phyloP scores from a whole-genome alignment of 2,888 invertebrate species.

The Hermaeophaga mercurialis region DNA sequence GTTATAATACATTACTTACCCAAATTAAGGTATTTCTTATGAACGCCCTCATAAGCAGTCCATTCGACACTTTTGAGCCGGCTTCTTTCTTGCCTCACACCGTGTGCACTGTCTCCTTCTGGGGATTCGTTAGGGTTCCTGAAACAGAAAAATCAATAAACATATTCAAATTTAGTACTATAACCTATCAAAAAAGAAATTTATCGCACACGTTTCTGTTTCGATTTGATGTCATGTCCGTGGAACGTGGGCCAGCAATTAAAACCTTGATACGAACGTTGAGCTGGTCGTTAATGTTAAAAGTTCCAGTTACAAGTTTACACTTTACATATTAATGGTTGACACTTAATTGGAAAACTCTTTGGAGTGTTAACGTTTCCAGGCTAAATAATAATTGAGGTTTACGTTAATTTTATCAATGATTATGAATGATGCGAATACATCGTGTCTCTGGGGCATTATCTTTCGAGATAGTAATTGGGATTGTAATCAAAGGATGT shows the following conservation, averaged over 20 bases:
- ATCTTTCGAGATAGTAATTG: too few species aligned
- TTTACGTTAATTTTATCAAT: conserved; percentile 16
- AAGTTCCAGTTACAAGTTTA: conserved; percentile 25
- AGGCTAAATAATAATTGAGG: conserved; percentile 16
- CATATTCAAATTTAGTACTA: too few species aligned
- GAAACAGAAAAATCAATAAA: conserved; percentile 25
- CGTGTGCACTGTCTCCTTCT: conserved; percentile 66
- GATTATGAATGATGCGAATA: background rate
- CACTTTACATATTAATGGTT: conserved; percentile 23
- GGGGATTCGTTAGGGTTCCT: conserved; percentile 92
- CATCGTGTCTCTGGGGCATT: too few species aligned
- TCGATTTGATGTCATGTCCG: conserved; percentile 7
- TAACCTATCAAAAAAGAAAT: too few species aligned
- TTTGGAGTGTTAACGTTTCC: conserved; percentile 23
- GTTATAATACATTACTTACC: conserved; percentile 60
- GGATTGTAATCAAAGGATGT: too few species aligned
- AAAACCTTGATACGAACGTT: conserved; percentile 8
- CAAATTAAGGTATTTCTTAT: conserved; percentile 90
- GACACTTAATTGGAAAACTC: conserved; percentile 30
- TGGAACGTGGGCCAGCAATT: conserved; percentile 11
- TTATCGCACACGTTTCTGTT: background rate
- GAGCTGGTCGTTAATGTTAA: conserved; percentile 24
- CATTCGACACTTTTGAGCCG: conserved; percentile 88
- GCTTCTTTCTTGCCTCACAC: conserved; percentile 77
- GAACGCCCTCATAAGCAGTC: conserved; percentile 91